A percentile compares a stretch with the other conserved stretches of the same genome.
phyloP scores from a whole-genome alignment of 2,113 vertebrate genomes.

The Hiodon alosoides region DNA sequence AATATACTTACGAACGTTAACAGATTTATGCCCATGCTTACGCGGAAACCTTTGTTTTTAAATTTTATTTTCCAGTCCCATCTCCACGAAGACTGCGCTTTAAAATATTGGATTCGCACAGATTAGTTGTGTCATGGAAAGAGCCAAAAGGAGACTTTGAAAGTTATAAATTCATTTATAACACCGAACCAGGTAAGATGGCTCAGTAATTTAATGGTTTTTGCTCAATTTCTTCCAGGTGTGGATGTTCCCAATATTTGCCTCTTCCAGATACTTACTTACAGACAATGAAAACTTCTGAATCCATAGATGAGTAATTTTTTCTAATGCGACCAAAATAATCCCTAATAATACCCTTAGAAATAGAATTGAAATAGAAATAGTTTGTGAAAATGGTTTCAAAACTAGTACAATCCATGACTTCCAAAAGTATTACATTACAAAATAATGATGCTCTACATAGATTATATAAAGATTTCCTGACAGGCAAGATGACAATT shows the following conservation, averaged over 20 bases:
- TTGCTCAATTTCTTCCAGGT: not conserved
- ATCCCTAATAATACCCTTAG: no score
- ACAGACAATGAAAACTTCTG: no score
- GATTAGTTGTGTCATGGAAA: slow-evolving; percentile 61
- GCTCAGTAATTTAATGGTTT: not conserved
- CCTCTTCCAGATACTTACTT: no score
- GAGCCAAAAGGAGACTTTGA: slow-evolving; percentile 66
- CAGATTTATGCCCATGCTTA: slow-evolving; percentile 10
- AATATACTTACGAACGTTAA: slow-evolving; percentile 5
- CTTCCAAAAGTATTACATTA: no score
- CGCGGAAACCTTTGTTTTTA: slow-evolving; percentile 24
- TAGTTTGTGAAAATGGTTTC: no score
- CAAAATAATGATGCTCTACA: no score
- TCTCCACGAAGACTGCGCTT: slow-evolving; percentile 61
- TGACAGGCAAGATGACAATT: no score
- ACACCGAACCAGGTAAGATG: slow-evolving; percentile 56
- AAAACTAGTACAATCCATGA: no score
- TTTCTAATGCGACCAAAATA: no score
- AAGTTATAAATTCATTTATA: slow-evolving; percentile 63
- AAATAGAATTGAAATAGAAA: no score
- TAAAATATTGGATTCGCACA: slow-evolving; percentile 54
- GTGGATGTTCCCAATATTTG: not conserved
- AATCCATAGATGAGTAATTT: no score
- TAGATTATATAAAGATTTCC: no score
- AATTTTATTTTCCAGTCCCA: slow-evolving; percentile 53